Base-by-base conservation (phyloP, 2,113 vertebrate species). In the Zapus hudsonius region DNA sequence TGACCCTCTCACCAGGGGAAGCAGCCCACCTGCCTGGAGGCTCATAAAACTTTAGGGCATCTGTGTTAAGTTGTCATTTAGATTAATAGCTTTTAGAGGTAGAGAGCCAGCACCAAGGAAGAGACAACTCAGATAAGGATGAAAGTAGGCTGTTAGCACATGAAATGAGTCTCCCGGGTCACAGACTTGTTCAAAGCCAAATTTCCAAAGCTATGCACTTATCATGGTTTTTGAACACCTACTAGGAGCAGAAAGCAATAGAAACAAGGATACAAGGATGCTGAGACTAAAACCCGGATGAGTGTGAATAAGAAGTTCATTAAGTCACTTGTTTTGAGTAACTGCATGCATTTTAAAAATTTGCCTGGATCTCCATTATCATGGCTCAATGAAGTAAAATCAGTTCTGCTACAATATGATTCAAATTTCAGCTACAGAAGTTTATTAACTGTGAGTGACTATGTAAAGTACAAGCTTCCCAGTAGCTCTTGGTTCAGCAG, bases 291-390 rank as follows among this genome's bases (percentile, higher is more conserved):
- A 76, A 61, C 29, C 8, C 55, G 93, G 61, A 44, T 69, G 11
- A 1, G 2, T 27, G n/a, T 19, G 42, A 69, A 67, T 23, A 2
- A n/a, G 23, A 29, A 25, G 20, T 63, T 61, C 52, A 72, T 40
- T 38, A 7, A 75, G 25, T 47, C 33, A 59, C n/a, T 59, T 23
- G 36, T n/a, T 47, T 9, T 67, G 38, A 94, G 17, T 29, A 84
- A 78, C 29, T 40, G 25, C 1, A 47, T n/a, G 5, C 33, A 64
- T 44, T 75, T 61, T 38, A 36, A 27, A 29, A 42, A n/a, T 66
- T 78, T 92, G n/a, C 33, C 90, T 33, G 8, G 33, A 61, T 95
- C 91, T 94, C 66, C 38, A 84, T 29, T 52, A 73, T 2, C 47
- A 36, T 36, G 25, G 12, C 38, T 91, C 87, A 69, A 40, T 80